Evolutionary conservation across 2,888 invertebrate genomes (phyloP).

Genomic region (Chouioia cunea): DNA sequence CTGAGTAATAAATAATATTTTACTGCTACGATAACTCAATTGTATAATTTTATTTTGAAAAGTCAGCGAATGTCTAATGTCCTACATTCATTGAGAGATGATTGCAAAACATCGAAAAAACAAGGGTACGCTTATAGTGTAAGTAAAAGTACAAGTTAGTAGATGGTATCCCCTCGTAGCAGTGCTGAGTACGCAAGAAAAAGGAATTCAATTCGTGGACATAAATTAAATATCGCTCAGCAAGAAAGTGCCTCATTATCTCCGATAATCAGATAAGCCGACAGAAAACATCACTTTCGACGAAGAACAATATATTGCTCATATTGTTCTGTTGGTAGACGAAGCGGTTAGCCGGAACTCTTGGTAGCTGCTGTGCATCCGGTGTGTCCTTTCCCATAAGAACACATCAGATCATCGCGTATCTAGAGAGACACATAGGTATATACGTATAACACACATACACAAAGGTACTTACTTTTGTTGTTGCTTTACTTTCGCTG

Average conservation of each 20-base stretch:
- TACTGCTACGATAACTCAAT: no score
- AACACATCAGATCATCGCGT: slow-evolving; percentile 32
- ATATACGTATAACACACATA: no score
- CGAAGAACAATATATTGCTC: background rate
- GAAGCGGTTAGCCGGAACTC: slow-evolving; percentile 53
- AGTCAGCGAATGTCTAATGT: no score
- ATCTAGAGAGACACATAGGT: slow-evolving; percentile 36
- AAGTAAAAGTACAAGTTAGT: slow-evolving; percentile 12
- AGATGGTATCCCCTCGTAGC: background rate
- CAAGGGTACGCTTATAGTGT: background rate
- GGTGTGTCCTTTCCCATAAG: slow-evolving; percentile 56
- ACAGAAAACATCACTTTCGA: slow-evolving; percentile 28
- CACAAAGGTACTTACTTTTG: slow-evolving; percentile 18
- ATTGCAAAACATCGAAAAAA: no score
- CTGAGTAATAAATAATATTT: no score
- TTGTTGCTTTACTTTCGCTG: slow-evolving; percentile 61
- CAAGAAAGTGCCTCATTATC: slow-evolving; percentile 31
- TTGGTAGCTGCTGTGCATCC: slow-evolving; percentile 59
- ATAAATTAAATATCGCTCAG: slow-evolving; percentile 18
- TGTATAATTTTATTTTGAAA: no score
- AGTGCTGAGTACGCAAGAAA: background rate
- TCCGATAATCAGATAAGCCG: slow-evolving; percentile 24
- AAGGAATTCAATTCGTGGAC: slow-evolving; percentile 9
- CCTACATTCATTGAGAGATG: no score
- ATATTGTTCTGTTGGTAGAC: slow-evolving; percentile 1